Base-by-base conservation (phyloP, 30 jellyfish, hydroid and myxozoan genomes). In the Pelagia noctiluca region DNA sequence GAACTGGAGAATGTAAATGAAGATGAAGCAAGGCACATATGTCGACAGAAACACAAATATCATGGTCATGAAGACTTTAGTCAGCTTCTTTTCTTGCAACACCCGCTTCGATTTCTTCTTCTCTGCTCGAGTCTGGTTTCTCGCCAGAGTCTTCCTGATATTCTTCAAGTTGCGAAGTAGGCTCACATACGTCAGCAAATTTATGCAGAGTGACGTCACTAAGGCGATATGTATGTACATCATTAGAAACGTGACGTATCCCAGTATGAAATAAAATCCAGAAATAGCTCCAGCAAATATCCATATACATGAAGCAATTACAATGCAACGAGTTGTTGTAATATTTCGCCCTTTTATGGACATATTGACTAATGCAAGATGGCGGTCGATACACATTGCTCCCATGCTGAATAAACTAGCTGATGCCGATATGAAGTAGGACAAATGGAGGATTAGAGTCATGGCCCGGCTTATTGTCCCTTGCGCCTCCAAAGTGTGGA, bases 381-480 rank as follows among this genome's bases (percentile, higher is more conserved):
- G 84, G 2, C 99, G 89, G 70, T 94, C 99, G 36, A 94, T 63
- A 52, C 96, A 85, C 82, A 94, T 87, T 4, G 97, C 97, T 8
- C 85, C 85, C 73, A 94, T 75, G 72, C 92, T 94, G 26, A 88
- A 82, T 37, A 87, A 29, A 64, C 99, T 94, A 2, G 99, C 99
- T 12, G 95, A 71, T 12, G 96, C 88, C 31, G 99, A 87, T 5
- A 85, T 85, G 71, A 94, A 94, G 65, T 94, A 79, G 21, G 90
- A 63, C 75, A 94, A 25, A 31, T 95, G 99, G 25, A 76, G 70
- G 3, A 87, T 65, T 24, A 34, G 48, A 13, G 83, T 84, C 4
- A 50, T 82, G 24, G 46, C 37, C 35, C 26, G 25, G 73, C 76
- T 76, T 68, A 81, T 71, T 3, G 68, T 50, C 23, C 84, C 77